Base-by-base conservation (phyloP, 2,113 vertebrate genomes). In the Ictidomys tridecemlineatus region DNA sequence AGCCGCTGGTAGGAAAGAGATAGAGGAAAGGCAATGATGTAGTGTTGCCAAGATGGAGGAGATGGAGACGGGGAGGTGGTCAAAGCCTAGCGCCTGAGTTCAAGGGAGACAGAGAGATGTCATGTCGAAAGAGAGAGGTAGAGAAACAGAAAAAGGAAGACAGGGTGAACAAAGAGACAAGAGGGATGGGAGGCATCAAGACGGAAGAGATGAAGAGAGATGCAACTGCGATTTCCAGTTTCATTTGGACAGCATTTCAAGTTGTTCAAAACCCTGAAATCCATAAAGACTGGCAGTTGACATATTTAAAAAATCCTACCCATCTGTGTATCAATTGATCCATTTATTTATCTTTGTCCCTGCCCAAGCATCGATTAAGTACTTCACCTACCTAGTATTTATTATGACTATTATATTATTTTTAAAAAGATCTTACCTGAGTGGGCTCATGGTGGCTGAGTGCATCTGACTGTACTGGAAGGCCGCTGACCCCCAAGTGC, bases 381-480 rank as follows among this genome's bases (percentile, higher is more conserved):
- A 82, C 30, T 91, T 94, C n/a, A 84, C 45, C 45, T 70, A 70
- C 93, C 69, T 84, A 58, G 83, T 30, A 67, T 82, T 93, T 80
- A 90, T 67, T 85, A 95, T 85, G 85, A 86, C 26, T 69, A 76
- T 63, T 83, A 78, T 58, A 94, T 61, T 79, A 17, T 97, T 78
- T 85, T n/a, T 45, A 91, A 95, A 96, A 94, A 91, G 42, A 89
- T 39, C 96, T 97, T 97, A 97, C 97, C 97, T 94, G 96, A 30
- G 37, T 7, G n/a, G 93, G 89, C 85, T 37, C 65, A 32, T 48
- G 63, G 94, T 82, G 65, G 89, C 78, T 89, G 77, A 30, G 45
- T 13, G 28, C 2, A 1, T 91, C 70, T 53, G 34, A 69, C 34
- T 67, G 85, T 77, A 61, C 67, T 3, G 5, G 77, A 84, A 89